Conservation (phyloP, 2,113 vertebrate species). For the Chlamydotis undulata region DNA sequence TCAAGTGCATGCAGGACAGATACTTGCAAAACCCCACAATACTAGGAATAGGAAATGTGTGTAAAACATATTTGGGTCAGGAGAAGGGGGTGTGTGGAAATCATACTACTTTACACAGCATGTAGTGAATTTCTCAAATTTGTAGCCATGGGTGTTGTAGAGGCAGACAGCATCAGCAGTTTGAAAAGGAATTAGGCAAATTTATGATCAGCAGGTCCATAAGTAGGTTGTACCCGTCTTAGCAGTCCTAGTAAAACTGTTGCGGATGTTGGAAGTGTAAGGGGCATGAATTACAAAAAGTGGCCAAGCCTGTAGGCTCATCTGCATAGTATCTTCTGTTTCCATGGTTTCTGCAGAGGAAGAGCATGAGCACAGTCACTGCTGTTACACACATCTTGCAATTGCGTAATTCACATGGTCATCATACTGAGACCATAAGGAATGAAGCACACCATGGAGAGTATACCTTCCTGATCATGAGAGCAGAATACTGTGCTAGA, state of each 20-base stretch:
- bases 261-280: not conserved
- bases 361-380: not conserved
- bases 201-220: not conserved
- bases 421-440: not conserved
- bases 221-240: not conserved
- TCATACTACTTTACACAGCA: not conserved
- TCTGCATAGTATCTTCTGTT: not conserved
- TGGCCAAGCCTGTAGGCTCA: too few species aligned
- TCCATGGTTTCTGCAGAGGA: not conserved
- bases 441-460: not conserved
- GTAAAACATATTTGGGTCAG: not conserved
- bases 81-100: not conserved
- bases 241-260: not conserved
- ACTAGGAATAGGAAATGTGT: not conserved
- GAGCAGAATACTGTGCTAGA: not conserved
- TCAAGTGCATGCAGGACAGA: not conserved
- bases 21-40: not conserved
- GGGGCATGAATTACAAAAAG: not conserved
- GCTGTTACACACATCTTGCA: not conserved
- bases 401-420: accelerated
- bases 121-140: not conserved
- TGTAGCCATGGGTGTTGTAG: not conserved
- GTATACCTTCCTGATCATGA: not conserved
- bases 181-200: not conserved
- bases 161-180: not conserved